Evolutionary conservation across 2,113 vertebrate genomes (phyloP).

Genomic region (Mohoua ochrocephala): DNA sequence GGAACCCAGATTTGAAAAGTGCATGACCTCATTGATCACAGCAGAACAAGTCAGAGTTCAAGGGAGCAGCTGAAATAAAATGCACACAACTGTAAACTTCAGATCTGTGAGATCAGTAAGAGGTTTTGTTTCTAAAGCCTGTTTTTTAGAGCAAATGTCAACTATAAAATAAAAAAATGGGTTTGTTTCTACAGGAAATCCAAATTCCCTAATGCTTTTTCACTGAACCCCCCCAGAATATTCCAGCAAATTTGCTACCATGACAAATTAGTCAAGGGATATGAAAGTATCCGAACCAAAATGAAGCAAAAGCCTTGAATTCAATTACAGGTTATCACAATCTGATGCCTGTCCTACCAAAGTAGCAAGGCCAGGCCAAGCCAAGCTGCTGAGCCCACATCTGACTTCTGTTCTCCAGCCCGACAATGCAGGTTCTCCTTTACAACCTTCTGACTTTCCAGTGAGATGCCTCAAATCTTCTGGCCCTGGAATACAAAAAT

Average conservation of each 20-base stretch:
- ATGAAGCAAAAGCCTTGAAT: not conserved
- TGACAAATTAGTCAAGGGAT: not conserved
- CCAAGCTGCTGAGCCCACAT: not conserved
- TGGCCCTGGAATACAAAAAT: not conserved
- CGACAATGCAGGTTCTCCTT: not conserved
- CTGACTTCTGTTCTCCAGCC: not conserved
- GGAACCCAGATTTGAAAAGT: not conserved
- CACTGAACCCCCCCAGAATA: accelerated
- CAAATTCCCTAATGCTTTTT: not conserved
- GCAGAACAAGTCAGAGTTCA: not conserved
- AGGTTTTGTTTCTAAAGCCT: not conserved
- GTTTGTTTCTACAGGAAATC: not conserved
- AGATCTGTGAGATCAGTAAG: not conserved
- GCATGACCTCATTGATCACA: not conserved
- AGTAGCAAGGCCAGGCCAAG: not conserved
- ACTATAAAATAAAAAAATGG: not conserved
- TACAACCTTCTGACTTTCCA: not conserved
- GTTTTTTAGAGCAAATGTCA: not conserved
- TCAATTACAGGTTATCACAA: not conserved
- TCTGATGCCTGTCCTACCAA: not conserved
- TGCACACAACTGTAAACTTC: not conserved
- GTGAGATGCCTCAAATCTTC: not conserved
- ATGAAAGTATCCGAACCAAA: not conserved
- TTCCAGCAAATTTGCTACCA: not conserved
- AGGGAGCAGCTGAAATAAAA: not conserved